These are phyloP conservation scores for Drosophila kepulauana DNA, from an alignment of 1,140 invertebrate species.

Conservation along the genomic window DNA sequence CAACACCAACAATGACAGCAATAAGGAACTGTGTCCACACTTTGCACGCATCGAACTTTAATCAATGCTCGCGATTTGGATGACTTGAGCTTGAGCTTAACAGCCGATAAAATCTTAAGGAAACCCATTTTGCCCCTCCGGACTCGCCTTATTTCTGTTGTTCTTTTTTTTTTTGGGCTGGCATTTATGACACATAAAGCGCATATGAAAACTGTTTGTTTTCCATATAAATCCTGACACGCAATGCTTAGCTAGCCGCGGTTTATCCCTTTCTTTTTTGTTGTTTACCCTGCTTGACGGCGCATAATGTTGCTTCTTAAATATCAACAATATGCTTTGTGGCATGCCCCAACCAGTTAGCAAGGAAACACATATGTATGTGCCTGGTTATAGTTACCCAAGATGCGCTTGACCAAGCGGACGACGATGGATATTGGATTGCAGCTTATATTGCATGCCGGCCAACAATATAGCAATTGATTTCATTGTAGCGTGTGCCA, in stretches of 20 bases:
- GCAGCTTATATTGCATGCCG: not conserved
- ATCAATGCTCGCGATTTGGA: conserved; percentile 61
- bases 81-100: conserved; percentile 50
- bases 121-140: conserved; percentile 21
- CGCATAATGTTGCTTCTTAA: conserved; percentile 16
- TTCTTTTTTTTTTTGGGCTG: not conserved
- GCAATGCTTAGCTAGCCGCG: conserved; percentile 15
- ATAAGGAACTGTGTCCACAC: not conserved
- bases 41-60: conserved; percentile 58
- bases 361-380: not conserved
- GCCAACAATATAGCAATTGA: conserved; percentile 10
- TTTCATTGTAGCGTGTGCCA: not conserved
- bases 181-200: conserved; percentile 47
- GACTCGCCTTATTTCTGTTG: not conserved
- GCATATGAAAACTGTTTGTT: conserved; percentile 35
- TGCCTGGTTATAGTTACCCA: conserved; percentile 26
- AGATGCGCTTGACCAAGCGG: not conserved
- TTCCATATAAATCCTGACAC: conserved; percentile 30
- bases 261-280: not conserved
- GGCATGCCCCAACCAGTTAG: conserved; percentile 5
- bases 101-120: conserved; percentile 72
- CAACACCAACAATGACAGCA: not conserved
- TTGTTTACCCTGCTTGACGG: not conserved
- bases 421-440: not conserved
- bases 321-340: conserved; percentile 10